A percentile compares a stretch with the other conserved stretches of the same genome.
These are phyloP conservation scores for Cantharis lateralis DNA, from an alignment of 2,888 invertebrate genomes.

Conservation along the genomic window DNA sequence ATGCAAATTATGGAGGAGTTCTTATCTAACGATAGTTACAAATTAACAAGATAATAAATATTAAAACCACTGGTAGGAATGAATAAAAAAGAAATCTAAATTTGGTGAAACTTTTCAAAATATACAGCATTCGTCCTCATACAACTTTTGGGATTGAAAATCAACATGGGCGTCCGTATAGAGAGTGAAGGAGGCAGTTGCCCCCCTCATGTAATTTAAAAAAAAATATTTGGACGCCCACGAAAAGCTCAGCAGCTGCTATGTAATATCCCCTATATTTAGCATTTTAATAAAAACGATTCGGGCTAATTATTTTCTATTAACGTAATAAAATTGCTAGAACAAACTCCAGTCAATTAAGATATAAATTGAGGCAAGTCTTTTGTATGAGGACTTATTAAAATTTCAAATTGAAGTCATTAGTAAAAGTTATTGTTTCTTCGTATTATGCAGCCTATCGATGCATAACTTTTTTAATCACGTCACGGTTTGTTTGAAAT, in stretches of 20 bases:
- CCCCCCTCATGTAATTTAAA: no score
- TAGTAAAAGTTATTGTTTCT: slow-evolving; percentile 7
- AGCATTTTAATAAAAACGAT: background rate
- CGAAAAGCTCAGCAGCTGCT: no score
- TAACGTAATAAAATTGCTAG: background rate
- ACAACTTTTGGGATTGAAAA: no score
- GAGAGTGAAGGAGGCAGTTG: no score
- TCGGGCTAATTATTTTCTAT: background rate
- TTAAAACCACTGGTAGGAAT: background rate
- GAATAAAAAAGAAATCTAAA: background rate
- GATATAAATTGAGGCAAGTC: background rate
- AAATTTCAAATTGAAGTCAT: slow-evolving; percentile 1
- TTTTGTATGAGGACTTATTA: background rate
- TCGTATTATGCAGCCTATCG: slow-evolving; percentile 15
- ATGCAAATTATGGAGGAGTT: background rate
- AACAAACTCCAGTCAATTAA: background rate
- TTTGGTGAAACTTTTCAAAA: background rate
- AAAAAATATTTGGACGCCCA: no score
- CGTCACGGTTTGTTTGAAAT: slow-evolving; percentile 31
- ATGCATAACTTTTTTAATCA: slow-evolving; percentile 23
- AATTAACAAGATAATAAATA: background rate
- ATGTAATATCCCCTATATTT: background rate
- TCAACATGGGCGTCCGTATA: no score
- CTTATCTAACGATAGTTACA: background rate
- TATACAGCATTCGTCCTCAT: no score